Base-by-base conservation (phyloP, 1,140 invertebrate species). In the Leguminivora glycinivorella region DNA sequence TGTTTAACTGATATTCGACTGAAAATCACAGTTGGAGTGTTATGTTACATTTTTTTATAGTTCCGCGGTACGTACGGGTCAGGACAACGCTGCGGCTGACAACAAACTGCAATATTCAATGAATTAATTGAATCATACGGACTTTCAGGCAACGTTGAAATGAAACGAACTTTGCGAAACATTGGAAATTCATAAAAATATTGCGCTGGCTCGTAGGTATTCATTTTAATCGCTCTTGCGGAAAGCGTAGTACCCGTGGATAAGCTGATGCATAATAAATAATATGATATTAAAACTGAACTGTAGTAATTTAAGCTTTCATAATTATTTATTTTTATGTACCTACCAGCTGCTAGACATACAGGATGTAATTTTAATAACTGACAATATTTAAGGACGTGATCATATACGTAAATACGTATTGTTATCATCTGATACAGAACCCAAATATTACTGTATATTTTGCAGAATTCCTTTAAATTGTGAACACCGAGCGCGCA, bases 121-220 rank as follows among this genome's bases (percentile, higher is more conserved):
- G 58, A 63, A 63, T 63, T 63, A 63, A 63, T 63, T 63, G 58
- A 63, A 63, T 63, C 58, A 63, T 58, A 58, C 58, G 25, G 25
- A 63, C 14, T 63, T 52, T 63, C 58, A 34, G 58, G 26, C 25
- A 63, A 63, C 58, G 58, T 34, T 17, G 17, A 31, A 63, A 17
- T 63, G 26, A 63, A 63, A 63, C 58, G n/a, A 63, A 29, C 47
- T 52, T 52, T 52, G 47, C 58, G 58, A 29, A 63, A 52, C 31
- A 63, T 31, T 29, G 58, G 26, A 63, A 26, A 63, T 63, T 29
- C 58, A 63, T 34, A 63, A 63, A 63, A 63, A 63, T 63, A 63
- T 63, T 63, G 58, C 58, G 26, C 31, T 63, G 25, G 26, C 25
- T 26, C 58, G 58, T 63, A 47, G 14, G n/a, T 17, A 29, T 63